These are phyloP conservation scores for Dilophus febrilis DNA, from an alignment of 2,888 invertebrate species.

Conservation along the genomic window DNA sequence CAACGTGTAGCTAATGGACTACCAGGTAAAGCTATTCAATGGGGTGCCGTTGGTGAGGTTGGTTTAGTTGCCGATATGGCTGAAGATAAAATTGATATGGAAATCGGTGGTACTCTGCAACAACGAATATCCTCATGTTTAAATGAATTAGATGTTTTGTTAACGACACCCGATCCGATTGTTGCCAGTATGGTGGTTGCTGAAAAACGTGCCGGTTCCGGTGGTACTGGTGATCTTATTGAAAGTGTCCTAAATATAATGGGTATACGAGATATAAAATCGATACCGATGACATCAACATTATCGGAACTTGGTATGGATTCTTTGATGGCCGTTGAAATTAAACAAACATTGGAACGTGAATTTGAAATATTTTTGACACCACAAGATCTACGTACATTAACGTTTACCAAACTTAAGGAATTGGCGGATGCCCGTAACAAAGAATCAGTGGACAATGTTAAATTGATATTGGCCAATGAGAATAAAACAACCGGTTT, in stretches of 20 bases:
- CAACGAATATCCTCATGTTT: slow-evolving; percentile 75
- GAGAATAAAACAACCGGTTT: slow-evolving; percentile 31
- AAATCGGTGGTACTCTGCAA: slow-evolving; percentile 66
- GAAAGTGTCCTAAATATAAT: slow-evolving; percentile 54
- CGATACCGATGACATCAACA: slow-evolving; percentile 48
- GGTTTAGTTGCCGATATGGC: slow-evolving; percentile 66
- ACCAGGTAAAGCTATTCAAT: slow-evolving; percentile 72
- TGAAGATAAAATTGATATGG: slow-evolving; percentile 47
- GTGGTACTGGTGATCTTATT: slow-evolving; percentile 47
- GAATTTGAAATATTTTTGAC: slow-evolving; percentile 76
- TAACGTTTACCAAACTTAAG: slow-evolving; percentile 33
- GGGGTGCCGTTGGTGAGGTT: slow-evolving; percentile 85
- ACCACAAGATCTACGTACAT: slow-evolving; percentile 65
- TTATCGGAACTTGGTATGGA: slow-evolving; percentile 91
- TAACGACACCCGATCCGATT: slow-evolving; percentile 49
- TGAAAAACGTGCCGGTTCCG: slow-evolving; percentile 49
- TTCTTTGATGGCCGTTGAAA: slow-evolving; percentile 93
- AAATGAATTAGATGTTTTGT: slow-evolving; percentile 50
- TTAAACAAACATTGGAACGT: slow-evolving; percentile 79
- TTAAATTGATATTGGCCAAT: slow-evolving; percentile 22
- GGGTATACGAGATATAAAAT: slow-evolving; percentile 50
- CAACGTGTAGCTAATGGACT: slow-evolving; percentile 44
- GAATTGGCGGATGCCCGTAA: slow-evolving; percentile 15
- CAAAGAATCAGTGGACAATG: slow-evolving; percentile 17
- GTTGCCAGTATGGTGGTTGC: slow-evolving; percentile 78